A percentile compares a stretch with the other conserved stretches of the same genome.
Conservation (phyloP, 2,888 invertebrate species). For the Hermodice carunculata region DNA sequence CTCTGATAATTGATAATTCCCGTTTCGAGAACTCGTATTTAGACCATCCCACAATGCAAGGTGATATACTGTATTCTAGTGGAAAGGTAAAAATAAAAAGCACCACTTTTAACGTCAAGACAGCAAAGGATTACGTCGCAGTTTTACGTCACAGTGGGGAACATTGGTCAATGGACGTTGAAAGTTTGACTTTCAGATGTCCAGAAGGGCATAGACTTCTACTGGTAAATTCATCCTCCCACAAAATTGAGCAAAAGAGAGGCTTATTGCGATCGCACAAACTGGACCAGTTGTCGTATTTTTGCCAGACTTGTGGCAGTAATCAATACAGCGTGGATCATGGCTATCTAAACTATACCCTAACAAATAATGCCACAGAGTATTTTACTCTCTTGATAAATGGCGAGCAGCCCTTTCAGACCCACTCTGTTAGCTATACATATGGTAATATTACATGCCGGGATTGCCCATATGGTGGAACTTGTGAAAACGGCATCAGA, state of each 20-base stretch:
- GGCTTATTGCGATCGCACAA: slow-evolving; percentile 28
- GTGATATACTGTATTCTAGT: slow-evolving; percentile 31
- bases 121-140: slow-evolving; percentile 18
- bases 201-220: slow-evolving; percentile 27
- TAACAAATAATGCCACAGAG: slow-evolving; percentile 11
- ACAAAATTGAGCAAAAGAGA: slow-evolving; percentile 6
- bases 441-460: slow-evolving; percentile 31
- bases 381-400: slow-evolving; percentile 25
- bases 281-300: slow-evolving; percentile 33
- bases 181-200: slow-evolving; percentile 22
- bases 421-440: slow-evolving; percentile 13
- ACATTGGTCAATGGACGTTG: slow-evolving; percentile 33
- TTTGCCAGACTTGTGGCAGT: slow-evolving; percentile 31
- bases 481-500: slow-evolving; percentile 16
- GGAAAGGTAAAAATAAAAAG: slow-evolving; percentile 13
- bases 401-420: slow-evolving; percentile 11
- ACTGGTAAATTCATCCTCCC: slow-evolving; percentile 28
- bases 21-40: slow-evolving; percentile 19
- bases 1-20: neutral
- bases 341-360: slow-evolving; percentile 31
- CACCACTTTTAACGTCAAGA: slow-evolving; percentile 3
- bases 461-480: slow-evolving; percentile 33
- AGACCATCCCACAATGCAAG: slow-evolving; percentile 17
- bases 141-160: slow-evolving; percentile 22
- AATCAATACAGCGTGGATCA: slow-evolving; percentile 30